These are phyloP conservation scores for Micronycteris hirsuta DNA, from an alignment of 2,113 vertebrate species.

Conservation along the genomic window DNA sequence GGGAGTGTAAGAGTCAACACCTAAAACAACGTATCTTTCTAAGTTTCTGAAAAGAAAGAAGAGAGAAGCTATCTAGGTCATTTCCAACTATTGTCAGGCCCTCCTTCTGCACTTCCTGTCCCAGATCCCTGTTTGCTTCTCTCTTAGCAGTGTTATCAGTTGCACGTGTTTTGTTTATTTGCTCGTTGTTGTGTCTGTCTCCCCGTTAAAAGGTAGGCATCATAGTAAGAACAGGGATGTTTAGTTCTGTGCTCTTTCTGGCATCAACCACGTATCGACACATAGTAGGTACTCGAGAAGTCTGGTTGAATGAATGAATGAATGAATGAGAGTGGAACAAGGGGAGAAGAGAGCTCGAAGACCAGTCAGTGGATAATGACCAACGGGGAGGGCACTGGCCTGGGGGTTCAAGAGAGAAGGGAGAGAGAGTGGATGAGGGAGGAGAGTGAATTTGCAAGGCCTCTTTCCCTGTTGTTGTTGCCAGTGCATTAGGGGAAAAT, in stretches of 20 bases:
- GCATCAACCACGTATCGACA: background rate
- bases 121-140: background rate
- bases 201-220: fast-evolving
- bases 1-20: background rate
- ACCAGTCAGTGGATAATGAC: too few relatives aligned
- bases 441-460: background rate
- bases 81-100: background rate
- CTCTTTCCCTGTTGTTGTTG: background rate
- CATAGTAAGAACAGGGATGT: background rate
- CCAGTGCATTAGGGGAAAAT: background rate
- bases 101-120: background rate
- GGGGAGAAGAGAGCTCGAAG: too few relatives aligned
- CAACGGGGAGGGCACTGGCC: background rate
- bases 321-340: background rate
- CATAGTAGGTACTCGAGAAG: background rate
- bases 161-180: background rate
- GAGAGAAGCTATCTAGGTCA: background rate
- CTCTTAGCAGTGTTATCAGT: background rate
- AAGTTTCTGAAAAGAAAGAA: background rate
- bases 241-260: background rate
- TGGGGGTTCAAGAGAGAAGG: background rate
- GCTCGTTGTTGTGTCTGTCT: background rate
- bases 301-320: background rate
- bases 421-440: background rate
- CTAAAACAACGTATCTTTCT: background rate